Percentiles rank a stretch among this genome's conserved stretches.
These are phyloP conservation scores for Cettia cetti DNA, from an alignment of 2,113 vertebrate genomes.

Conservation along the genomic window DNA sequence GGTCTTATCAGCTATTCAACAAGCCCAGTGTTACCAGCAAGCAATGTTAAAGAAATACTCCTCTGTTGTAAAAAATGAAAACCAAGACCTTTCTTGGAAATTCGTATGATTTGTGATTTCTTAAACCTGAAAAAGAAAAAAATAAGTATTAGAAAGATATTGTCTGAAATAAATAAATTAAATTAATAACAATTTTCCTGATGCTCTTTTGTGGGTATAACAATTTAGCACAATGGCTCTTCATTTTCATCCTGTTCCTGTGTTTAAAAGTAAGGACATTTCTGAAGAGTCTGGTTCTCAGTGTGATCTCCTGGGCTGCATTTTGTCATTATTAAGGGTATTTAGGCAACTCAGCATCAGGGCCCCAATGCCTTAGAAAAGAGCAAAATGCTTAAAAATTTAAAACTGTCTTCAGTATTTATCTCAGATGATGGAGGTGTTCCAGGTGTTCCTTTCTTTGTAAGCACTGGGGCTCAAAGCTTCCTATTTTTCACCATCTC, in stretches of 20 bases:
- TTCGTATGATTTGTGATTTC: not conserved
- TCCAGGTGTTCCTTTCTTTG: not conserved
- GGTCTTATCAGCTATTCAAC: not conserved
- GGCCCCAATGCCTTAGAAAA: not conserved
- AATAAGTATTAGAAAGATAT: not conserved
- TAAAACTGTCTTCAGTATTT: not conserved
- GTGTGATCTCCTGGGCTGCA: not conserved
- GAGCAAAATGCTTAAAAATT: not conserved
- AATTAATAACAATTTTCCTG: not conserved
- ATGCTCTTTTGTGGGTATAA: not conserved
- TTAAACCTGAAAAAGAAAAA: not conserved
- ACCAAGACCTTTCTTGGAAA: not conserved
- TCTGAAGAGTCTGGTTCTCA: not conserved
- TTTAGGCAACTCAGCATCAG: not conserved
- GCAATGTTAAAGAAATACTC: not conserved
- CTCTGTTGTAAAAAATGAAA: not conserved
- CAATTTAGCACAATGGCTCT: not conserved
- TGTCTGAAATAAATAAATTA: not conserved
- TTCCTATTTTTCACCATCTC: not conserved
- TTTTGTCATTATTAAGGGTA: not conserved
- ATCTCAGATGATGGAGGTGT: not conserved
- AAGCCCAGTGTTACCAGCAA: not conserved
- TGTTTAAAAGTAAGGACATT: not conserved
- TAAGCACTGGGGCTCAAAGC: fast-evolving
- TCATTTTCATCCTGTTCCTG: not conserved